Evolutionary conservation across 2,113 vertebrate species (phyloP).

Genomic region (Sisor rabdophorus): DNA sequence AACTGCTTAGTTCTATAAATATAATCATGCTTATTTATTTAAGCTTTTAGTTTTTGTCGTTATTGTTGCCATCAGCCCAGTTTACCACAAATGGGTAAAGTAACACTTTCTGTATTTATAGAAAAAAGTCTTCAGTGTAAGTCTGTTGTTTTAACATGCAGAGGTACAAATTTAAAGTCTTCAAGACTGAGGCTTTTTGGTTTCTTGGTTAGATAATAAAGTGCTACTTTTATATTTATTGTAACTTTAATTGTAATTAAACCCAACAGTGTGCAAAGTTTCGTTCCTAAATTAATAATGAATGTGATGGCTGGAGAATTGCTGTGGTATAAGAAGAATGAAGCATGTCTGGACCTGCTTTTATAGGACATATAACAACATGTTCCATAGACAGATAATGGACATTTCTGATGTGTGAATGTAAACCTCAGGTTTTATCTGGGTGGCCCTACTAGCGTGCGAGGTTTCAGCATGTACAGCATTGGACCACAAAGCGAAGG

Average conservation of each 20-base stretch:
- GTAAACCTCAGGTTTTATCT: slow-evolving; percentile 84
- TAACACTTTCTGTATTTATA: background rate
- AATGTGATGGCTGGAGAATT: background rate
- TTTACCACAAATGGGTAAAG: background rate
- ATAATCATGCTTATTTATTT: too few relatives aligned
- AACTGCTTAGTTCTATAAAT: too few relatives aligned
- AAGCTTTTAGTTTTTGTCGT: too few relatives aligned
- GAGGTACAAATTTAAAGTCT: background rate
- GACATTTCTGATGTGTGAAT: slow-evolving; percentile 4
- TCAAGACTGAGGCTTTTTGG: background rate
- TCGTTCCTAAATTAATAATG: background rate
- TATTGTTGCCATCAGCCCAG: too few relatives aligned
- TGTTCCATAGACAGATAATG: background rate
- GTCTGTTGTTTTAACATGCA: background rate
- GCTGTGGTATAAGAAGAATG: background rate
- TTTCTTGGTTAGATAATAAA: background rate
- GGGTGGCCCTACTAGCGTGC: slow-evolving; percentile 91
- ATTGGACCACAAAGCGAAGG: slow-evolving; percentile 97
- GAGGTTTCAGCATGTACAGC: slow-evolving; percentile 99
- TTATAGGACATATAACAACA: background rate
- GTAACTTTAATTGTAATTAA: background rate
- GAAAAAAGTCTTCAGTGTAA: background rate
- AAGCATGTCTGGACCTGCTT: background rate
- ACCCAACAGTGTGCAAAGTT: background rate
- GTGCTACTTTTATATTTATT: background rate